Base-by-base conservation (phyloP, 2,113 vertebrate genomes). In the Reinhardtius hippoglossoides region DNA sequence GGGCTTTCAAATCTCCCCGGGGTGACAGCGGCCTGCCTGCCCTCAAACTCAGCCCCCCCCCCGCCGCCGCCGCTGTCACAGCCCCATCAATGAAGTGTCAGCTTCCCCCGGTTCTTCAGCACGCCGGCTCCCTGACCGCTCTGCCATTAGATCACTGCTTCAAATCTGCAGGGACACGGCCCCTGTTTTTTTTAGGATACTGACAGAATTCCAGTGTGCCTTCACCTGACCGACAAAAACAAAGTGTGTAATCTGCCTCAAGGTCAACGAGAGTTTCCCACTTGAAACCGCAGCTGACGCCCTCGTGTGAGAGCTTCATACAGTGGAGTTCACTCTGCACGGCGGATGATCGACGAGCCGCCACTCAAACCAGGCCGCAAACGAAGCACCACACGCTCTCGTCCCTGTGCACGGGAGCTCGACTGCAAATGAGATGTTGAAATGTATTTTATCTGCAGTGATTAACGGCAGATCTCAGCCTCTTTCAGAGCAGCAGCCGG, bases 1-100 rank as follows among this genome's bases (percentile, higher is more conserved):
- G 74, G 78, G 83, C 84, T 88, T 91, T 91, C 88, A 86, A 83
- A 81, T 67, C 55, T 91, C 88, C 78, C 88, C 55, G 35, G 84
- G 80, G 85, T 74, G 79, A 78, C 59, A 46, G 79, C 2, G 72
- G 74, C 76, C 80, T 31, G 64, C 54, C 75, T 78, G 84, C 64
- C 67, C 85, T 85, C 65, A 27, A 80, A 88, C 64, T 78, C 78
- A 57, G 72, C 78, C 74, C 63, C 76, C 82, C 76, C 44, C 44
- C 24, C 31, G 1, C 5, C 27, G n/a, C n/a, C n/a, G n/a, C 1
- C 5, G 40, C 73, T 81, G 76, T 76, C 80, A 87, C 44, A 78
- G 76, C 71, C 67, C 58, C 73, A 46, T 78, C 71, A 35, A 72
- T 64, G 15, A 57, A 78, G 73, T 56, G 56, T 66, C 80, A 2